Percentiles rank a stretch among this genome's conserved stretches.
Evolutionary conservation across 2,113 vertebrate genomes (phyloP).

Genomic region (Pituophis catenifer): DNA sequence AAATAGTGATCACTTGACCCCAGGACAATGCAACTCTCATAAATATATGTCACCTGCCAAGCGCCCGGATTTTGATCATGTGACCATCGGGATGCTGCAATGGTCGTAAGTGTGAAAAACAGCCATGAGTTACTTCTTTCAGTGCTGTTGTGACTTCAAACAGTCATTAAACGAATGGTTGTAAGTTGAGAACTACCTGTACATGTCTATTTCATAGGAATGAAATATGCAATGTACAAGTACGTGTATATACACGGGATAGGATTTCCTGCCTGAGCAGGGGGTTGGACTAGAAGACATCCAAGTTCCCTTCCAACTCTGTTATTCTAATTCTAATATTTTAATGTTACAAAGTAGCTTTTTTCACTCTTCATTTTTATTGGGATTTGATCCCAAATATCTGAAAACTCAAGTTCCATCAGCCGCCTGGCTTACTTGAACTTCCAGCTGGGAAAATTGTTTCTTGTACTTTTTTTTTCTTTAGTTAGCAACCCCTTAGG

Average conservation of each 20-base stretch:
- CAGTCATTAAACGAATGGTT: neutral
- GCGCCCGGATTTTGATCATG: no score
- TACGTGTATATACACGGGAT: no score
- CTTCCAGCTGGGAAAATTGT: neutral
- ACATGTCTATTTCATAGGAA: neutral
- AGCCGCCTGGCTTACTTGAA: neutral
- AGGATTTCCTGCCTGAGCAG: no score
- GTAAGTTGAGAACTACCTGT: neutral
- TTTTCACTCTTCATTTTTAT: neutral
- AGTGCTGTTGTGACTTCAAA: neutral
- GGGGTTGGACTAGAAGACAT: no score
- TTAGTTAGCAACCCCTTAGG: neutral
- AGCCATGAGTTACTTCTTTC: neutral
- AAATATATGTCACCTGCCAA: no score
- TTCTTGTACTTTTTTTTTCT: neutral
- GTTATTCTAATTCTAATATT: neutral
- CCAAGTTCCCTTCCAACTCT: no score
- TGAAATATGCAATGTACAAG: neutral
- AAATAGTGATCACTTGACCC: no score
- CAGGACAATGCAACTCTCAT: no score
- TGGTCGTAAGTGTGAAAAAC: no score
- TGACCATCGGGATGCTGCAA: no score
- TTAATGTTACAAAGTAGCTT: neutral
- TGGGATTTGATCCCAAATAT: neutral
- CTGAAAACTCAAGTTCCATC: neutral